Percentiles rank a stretch among this genome's conserved stretches.
Evolutionary conservation across 2,888 invertebrate species (phyloP).

Genomic region (Cataglyphis cursor): DNA sequence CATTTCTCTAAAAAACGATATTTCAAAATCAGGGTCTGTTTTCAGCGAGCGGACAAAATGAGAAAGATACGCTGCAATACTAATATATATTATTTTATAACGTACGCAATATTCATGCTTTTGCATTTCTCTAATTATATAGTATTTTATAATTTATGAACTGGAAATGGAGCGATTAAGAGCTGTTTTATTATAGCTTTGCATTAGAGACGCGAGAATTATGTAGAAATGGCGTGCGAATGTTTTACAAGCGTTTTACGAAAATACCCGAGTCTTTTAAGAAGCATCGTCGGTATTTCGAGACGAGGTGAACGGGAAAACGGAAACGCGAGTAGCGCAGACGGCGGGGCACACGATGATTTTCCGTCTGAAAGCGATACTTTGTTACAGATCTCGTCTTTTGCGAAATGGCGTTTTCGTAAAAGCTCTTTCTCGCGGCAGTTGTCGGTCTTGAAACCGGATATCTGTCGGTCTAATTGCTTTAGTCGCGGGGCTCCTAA

Average conservation of each 20-base stretch:
- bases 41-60: not conserved
- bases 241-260: conserved; percentile 29
- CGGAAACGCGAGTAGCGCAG: conserved; percentile 31
- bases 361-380: conserved; percentile 69
- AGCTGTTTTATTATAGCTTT: conserved; percentile 10
- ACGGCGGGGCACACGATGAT: conserved; percentile 37
- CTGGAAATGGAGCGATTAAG: not conserved
- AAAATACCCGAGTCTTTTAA: conserved; percentile 31
- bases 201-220: conserved; percentile 14
- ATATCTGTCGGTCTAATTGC: conserved; percentile 79
- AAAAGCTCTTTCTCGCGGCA: conserved; percentile 62
- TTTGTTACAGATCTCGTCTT: conserved; percentile 72
- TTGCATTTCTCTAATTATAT: not conserved
- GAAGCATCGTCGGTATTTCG: conserved; percentile 20
- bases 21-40: not conserved
- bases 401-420: conserved; percentile 71
- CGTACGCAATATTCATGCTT: not conserved
- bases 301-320: conserved; percentile 20
- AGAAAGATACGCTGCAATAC: not conserved
- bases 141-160: conserved; percentile 1
- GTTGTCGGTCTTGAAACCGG: conserved; percentile 70
- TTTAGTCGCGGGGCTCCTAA: conserved; percentile 66
- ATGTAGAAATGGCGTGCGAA: conserved; percentile 5
- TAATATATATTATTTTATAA: not conserved
- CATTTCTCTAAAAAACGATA: not conserved